Evolutionary conservation across 2,797 vertebrate genomes (phyloP), one percentile per base, ranked within the genome.

Genomic region (Sebastes ruberrimus): DNA sequence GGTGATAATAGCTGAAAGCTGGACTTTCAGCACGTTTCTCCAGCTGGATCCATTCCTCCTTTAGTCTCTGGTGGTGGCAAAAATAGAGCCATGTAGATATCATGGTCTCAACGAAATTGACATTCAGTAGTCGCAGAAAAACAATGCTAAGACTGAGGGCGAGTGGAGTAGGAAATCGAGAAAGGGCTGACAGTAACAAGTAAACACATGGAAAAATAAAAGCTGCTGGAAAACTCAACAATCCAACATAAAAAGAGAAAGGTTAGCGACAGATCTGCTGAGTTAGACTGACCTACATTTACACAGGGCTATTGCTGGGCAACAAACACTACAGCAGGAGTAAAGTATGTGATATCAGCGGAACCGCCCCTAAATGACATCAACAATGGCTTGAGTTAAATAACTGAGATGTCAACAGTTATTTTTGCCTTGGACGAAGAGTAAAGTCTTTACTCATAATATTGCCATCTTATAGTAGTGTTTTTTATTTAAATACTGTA

Each of bases 1-100:
- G 86, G 90, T 91, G 89, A 92, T 94, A 93, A 93, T 89, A 71
- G 84, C 78, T 82, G 52, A 93, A 82, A 92, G 88, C 79, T 88
- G 82, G 78, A 88, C 86, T 90, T 93, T 93, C 78, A 80, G 69
- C 86, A 90, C 74, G 57, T 90, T 84, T 88, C 72, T 90, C 84
- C 90, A 88, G 83, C 88, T 88, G 86, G 83, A 91, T 83, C 77
- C 32, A 77, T 84, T 82, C 68, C 68, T 85, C 53, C 56, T 82
- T 86, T 74, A 86, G 76, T 82, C n/a, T 33, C 56, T 80, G 71
- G 71, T 76, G 49, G 76, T 33, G 71, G 75, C 75, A 82, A 57
- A 84, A 78, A 88, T 65, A 61, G 79, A 86, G 68, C 62, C 27
- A 65, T 81, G 68, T 55, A 69, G 65, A 64, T 20, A 61, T 70